Evolutionary conservation across 2,113 vertebrate genomes (phyloP), one percentile per base, ranked within the genome.

Genomic region (Gulo gulo): DNA sequence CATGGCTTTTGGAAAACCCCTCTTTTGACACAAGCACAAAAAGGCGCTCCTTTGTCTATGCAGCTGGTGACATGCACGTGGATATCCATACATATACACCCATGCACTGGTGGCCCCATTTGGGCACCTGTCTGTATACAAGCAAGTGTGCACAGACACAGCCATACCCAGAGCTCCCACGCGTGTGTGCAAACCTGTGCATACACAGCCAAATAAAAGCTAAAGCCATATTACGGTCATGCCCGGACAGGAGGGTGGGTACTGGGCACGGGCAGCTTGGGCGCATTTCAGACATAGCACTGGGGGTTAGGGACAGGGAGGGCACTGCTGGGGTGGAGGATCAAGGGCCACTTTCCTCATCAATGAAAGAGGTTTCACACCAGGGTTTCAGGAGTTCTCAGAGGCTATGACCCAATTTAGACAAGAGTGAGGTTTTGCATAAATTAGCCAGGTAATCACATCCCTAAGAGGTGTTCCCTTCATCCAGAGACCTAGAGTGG

Each of bases 391-490:
- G 93, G 88, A 95, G 81, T 78, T 97, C 94, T 84, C 81, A 94
- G 84, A 93, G 79, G 85, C 97, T 88, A n/a, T 97, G 97, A 97
- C 97, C 94, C 81, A 97, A 52, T 97, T 98, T 82, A 80, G 73
- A 85, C 45, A 79, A 78, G 76, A 97, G 76, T 47, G 81, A 96
- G 81, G 59, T 95, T 97, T 97, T 85, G 78, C 71, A 97, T 97
- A 94, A 80, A 93, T 97, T 92, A 97, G 69, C n/a, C 59, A 55
- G 61, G 81, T 76, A 83, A 84, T 96, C 91, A 52, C 88, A 93
- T 67, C n/a, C 36, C 11, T 59, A 67, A 39, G n/a, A 95, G 88
- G 74, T 84, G n/a, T 97, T 95, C 91, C 94, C 59, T 85, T 31
- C 63, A 87, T 84, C 52, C 84, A 79, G 88, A 84, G 88, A 86